Base-by-base conservation (phyloP, 2,113 vertebrate genomes). In the Nansenia antarctica region DNA sequence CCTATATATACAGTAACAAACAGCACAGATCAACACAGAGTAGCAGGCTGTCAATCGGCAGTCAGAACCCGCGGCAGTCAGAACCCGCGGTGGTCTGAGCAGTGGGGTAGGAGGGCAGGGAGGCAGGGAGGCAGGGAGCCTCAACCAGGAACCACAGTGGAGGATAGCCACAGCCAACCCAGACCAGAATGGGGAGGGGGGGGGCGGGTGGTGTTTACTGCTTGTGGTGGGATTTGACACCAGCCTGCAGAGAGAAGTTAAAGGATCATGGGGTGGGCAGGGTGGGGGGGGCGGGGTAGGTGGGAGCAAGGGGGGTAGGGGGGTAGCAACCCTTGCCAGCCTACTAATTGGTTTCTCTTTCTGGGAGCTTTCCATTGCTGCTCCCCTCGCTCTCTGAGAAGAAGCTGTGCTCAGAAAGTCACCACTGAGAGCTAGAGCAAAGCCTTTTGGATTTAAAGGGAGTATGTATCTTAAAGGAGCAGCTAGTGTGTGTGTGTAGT, bases 321-420 rank as follows among this genome's bases (percentile, higher is more conserved):
- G 52, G 70, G 70, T 68, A 70, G 70, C 73, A 83, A 81, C 82
- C 85, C 76, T 70, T 76, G 69, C n/a, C 72, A 39, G 64, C 62
- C 74, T 81, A n/a, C 85, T 90, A 92, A 92, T 90, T 91, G 89
- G 82, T 86, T 86, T 90, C 82, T 84, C 70, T 85, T 79, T 86
- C 79, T 82, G 80, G 77, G 84, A n/a, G 78, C 82, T 76, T n/a
- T 78, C 77, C 78, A 82, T 78, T 52, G 12, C 29, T 58, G n/a
- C n/a, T n/a, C n/a, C 55, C 49, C 47, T 76, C 2, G 53, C 67
- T 81, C 79, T 65, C 71, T 83, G 86, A 80, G 70, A 66, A 74
- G 77, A n/a, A 49, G 45, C 82, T 88, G 69, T 81, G 84, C 86
- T 90, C 85, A 85, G 79, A 86, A 82, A 87, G 72, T 85, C 77